Conservation (phyloP, 2,113 vertebrate species). For the Martes martes region DNA sequence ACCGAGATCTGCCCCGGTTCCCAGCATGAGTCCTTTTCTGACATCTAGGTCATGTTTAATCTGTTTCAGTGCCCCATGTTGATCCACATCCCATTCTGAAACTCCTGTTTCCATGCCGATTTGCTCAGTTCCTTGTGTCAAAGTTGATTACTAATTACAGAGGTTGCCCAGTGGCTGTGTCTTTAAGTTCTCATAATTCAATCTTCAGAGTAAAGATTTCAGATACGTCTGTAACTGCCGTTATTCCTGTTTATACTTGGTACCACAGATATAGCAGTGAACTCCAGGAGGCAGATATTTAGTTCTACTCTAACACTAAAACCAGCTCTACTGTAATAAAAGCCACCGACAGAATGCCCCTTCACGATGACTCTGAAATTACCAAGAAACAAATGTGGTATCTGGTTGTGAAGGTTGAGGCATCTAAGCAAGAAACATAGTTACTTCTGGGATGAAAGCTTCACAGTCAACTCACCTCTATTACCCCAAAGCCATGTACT, state of each 20-base stretch:
- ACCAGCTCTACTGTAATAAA: not conserved
- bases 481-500: not conserved
- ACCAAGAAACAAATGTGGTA: not conserved
- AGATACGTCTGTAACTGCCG: not conserved
- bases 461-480: not conserved
- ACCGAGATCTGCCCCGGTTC: not conserved
- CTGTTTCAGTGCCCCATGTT: not conserved
- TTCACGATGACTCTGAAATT: not conserved
- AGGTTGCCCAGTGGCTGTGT: not conserved
- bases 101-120: not conserved
- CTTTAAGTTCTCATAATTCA: not conserved
- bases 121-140: not conserved
- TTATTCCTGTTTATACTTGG: not conserved
- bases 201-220: not conserved
- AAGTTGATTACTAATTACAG: not conserved
- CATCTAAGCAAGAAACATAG: not conserved
- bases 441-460: not conserved
- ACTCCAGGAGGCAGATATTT: not conserved
- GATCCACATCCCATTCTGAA: not conserved
- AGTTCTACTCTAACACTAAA: not conserved
- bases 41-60: not conserved
- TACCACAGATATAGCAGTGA: not conserved
- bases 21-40: not conserved
- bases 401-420: not conserved
- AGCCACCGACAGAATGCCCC: not conserved